A percentile compares a stretch with the other conserved stretches of the same genome.
Evolutionary conservation across 2,797 vertebrate species (phyloP).

Genomic region (Graptemys geographica): DNA sequence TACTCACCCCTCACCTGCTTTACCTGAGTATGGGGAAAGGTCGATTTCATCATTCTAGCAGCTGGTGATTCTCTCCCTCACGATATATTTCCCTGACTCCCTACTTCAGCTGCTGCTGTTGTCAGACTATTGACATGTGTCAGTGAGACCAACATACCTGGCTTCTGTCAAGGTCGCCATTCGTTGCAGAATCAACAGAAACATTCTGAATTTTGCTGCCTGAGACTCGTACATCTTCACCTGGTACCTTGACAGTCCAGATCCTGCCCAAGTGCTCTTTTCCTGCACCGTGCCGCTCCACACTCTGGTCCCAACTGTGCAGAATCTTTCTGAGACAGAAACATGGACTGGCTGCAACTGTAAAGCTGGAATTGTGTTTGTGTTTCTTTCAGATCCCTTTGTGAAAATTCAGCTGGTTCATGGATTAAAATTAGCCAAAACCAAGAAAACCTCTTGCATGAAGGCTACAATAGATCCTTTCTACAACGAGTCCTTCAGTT

Average conservation of each 20-base stretch:
- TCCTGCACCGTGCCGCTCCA: neutral
- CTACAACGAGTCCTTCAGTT: conserved; percentile 93
- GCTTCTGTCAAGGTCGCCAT: neutral
- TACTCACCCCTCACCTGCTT: accelerated
- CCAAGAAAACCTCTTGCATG: conserved; percentile 92
- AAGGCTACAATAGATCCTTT: conserved; percentile 91
- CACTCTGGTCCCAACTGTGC: accelerated
- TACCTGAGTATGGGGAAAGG: neutral
- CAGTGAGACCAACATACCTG: accelerated
- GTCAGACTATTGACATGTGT: neutral
- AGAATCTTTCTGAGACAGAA: accelerated
- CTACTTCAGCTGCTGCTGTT: neutral
- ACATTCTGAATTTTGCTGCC: neutral
- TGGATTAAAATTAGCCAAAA: conserved; percentile 90
- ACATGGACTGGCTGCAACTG: accelerated
- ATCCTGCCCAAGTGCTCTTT: neutral
- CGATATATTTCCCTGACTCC: neutral
- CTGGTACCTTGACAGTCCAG: accelerated
- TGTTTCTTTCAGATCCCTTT: conserved; percentile 87
- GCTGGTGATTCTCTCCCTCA: neutral
- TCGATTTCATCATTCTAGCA: neutral
- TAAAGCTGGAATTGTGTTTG: conserved; percentile 1
- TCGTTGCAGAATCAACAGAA: neutral
- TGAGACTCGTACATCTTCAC: neutral
- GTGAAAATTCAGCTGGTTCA: conserved; percentile 92